Conservation (phyloP, 2,113 vertebrate species). For the Malurus melanocephalus region DNA sequence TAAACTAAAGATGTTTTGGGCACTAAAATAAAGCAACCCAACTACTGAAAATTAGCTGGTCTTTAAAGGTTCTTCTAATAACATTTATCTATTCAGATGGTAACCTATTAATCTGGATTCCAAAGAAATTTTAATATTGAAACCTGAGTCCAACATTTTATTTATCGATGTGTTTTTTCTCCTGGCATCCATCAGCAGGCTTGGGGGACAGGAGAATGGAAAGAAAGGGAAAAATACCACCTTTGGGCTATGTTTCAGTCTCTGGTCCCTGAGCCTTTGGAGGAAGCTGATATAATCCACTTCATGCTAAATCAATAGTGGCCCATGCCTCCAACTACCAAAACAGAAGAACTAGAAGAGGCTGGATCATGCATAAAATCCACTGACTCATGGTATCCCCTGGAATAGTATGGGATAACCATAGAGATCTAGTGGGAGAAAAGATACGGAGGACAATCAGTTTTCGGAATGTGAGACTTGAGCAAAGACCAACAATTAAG, state of each 20-base stretch:
- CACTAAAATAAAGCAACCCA: neutral
- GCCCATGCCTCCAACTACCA: neutral
- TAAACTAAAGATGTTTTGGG: neutral
- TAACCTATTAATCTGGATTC: neutral
- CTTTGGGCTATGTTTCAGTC: neutral
- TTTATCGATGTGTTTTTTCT: neutral
- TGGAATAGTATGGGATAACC: neutral
- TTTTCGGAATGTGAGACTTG: neutral
- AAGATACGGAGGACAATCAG: neutral
- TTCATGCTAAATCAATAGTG: neutral
- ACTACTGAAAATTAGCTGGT: neutral
- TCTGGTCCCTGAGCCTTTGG: neutral
- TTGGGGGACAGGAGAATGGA: neutral
- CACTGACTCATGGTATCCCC: neutral
- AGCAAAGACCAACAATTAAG: neutral
- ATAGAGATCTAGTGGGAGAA: neutral
- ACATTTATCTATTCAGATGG: neutral
- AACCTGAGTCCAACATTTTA: neutral
- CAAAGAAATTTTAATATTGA: neutral
- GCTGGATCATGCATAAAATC: neutral
- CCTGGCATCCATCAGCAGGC: neutral
- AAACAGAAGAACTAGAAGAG: neutral
- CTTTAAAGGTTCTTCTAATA: neutral
- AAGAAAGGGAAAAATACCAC: neutral
- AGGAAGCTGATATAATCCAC: neutral